A percentile compares a stretch with the other conserved stretches of the same genome.
Evolutionary conservation across 2,113 vertebrate species (phyloP).

Genomic region (Dendrocopos noguchii): DNA sequence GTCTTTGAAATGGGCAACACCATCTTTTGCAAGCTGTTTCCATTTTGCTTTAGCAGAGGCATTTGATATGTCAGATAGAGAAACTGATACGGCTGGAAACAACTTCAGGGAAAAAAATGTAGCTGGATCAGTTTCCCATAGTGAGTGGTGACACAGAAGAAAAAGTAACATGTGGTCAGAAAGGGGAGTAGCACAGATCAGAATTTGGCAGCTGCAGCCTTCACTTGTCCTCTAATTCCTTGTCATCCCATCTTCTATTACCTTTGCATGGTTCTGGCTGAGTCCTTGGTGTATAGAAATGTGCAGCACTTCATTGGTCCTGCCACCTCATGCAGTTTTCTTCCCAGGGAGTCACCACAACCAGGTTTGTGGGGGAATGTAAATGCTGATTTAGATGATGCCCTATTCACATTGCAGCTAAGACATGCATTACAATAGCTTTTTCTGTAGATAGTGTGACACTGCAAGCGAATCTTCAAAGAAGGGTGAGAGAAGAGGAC

Average conservation of each 20-base stretch:
- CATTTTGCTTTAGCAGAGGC: neutral
- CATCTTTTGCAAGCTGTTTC: neutral
- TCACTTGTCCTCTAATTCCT: neutral
- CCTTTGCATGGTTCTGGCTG: neutral
- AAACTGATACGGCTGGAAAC: neutral
- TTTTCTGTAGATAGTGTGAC: neutral
- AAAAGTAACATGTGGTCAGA: neutral
- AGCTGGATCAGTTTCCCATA: neutral
- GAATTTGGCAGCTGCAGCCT: neutral
- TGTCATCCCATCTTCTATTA: neutral
- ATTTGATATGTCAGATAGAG: neutral
- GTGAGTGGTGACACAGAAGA: neutral
- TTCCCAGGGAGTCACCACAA: neutral
- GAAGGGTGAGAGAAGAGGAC: neutral
- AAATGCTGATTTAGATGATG: neutral
- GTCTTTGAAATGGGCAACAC: neutral
- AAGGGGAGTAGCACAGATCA: neutral
- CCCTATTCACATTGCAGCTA: rapidly evolving
- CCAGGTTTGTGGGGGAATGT: neutral
- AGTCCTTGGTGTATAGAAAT: neutral
- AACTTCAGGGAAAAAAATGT: neutral
- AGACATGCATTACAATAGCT: neutral
- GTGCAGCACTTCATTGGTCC: neutral
- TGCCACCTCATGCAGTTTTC: neutral
- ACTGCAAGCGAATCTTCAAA: neutral